These are phyloP conservation scores for Synergus laeviventris DNA, from an alignment of 2,888 invertebrate species.

Conservation along the genomic window DNA sequence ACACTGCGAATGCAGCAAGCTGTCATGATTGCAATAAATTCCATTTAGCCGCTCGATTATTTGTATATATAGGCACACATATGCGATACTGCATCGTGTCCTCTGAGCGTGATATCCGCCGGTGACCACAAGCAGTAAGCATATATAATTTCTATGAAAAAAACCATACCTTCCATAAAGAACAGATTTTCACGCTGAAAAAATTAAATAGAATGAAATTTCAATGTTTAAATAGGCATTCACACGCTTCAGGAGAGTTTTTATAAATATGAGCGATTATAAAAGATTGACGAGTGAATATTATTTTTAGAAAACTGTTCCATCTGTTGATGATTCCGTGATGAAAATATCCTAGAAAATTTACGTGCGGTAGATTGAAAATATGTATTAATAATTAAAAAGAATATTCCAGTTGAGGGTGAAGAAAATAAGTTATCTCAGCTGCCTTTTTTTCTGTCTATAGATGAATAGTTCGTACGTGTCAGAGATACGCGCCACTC, in stretches of 20 bases:
- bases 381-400: too few species aligned
- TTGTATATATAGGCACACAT: not conserved
- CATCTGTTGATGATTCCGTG: too few species aligned
- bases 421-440: constrained; percentile 30
- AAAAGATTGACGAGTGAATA: not conserved
- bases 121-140: constrained; percentile 18
- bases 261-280: not conserved
- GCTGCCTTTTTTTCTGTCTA: constrained; percentile 33
- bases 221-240: not conserved
- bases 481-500: constrained; percentile 46
- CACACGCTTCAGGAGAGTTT: not conserved
- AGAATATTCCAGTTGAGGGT: too few species aligned
- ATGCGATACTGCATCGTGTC: constrained; percentile 15
- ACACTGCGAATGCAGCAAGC: constrained; percentile 52
- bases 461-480: constrained; percentile 6
- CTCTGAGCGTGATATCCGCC: constrained; percentile 23
- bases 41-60: constrained; percentile 59
- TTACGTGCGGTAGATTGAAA: too few species aligned
- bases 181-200: not conserved
- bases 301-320: too few species aligned
- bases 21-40: constrained; percentile 63
- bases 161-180: not conserved
- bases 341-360: too few species aligned
- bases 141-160: constrained; percentile 6
- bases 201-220: not conserved